Percentiles rank a stretch among this genome's conserved stretches.
Conservation (phyloP, 2,113 vertebrate genomes). For the Megaceryle torquata region DNA sequence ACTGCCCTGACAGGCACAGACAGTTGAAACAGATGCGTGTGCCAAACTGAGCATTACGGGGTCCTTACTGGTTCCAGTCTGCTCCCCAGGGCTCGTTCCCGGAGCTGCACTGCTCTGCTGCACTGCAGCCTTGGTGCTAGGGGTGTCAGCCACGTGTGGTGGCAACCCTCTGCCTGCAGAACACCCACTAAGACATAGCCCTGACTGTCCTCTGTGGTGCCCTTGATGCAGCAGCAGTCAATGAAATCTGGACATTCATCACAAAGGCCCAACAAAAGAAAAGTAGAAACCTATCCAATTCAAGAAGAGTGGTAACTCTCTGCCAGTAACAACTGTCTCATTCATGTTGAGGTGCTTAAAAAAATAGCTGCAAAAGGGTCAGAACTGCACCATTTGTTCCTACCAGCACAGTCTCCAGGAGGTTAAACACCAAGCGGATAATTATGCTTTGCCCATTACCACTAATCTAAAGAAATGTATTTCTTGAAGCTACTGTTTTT, state of each 20-base stretch:
- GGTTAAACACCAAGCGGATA: neutral
- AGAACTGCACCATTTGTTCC: neutral
- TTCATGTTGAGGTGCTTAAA: neutral
- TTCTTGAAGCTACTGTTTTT: neutral
- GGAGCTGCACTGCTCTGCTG: neutral
- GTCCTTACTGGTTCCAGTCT: neutral
- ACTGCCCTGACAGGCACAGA: neutral
- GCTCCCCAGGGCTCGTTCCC: neutral
- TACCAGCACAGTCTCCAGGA: neutral
- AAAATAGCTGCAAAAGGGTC: neutral
- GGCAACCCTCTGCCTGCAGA: neutral
- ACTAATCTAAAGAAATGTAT: neutral
- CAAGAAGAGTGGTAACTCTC: neutral
- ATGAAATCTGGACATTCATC: accelerated
- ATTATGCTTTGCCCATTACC: neutral
- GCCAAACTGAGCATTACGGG: accelerated
- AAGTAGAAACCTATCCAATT: neutral
- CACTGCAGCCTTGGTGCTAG: neutral
- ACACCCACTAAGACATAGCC: accelerated
- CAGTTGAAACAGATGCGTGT: neutral
- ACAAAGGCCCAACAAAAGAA: neutral
- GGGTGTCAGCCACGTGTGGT: accelerated
- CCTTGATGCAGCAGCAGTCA: neutral
- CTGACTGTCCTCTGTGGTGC: neutral
- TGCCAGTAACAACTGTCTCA: neutral